Conservation (phyloP, 2,113 vertebrate species). For the Cettia cetti region DNA sequence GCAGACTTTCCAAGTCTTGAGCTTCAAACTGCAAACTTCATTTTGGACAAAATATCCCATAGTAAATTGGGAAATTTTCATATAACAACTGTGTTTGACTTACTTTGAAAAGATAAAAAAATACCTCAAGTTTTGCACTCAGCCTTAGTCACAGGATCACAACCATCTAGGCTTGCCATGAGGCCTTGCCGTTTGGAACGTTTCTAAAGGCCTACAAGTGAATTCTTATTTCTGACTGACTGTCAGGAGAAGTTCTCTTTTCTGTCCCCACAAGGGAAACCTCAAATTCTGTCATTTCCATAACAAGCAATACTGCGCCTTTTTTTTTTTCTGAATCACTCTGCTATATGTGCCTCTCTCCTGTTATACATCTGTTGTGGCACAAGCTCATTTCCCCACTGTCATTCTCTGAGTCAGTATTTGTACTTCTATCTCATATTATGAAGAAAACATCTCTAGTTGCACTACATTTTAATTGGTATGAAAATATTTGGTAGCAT, state of each 20-base stretch:
- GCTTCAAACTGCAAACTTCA: not conserved
- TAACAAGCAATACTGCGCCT: not conserved
- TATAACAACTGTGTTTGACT: not conserved
- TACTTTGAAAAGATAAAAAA: not conserved
- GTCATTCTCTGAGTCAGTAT: constrained; percentile 69
- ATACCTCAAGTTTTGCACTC: not conserved
- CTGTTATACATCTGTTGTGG: constrained; percentile 66
- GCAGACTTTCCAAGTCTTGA: not conserved
- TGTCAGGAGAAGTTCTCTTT: not conserved
- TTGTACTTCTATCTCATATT: constrained; percentile 66
- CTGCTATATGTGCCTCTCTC: constrained; percentile 52
- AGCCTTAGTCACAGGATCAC: not conserved
- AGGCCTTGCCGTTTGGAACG: not conserved
- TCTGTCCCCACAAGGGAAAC: constrained; percentile 5
- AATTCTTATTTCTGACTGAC: not conserved
- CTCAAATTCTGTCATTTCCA: constrained; percentile 3
- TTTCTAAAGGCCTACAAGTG: not conserved
- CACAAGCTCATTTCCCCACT: constrained; percentile 58
- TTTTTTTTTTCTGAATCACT: constrained; percentile 35
- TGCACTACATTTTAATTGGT: constrained; percentile 64
- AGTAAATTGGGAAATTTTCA: not conserved
- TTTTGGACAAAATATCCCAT: not conserved
- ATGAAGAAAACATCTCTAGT: constrained; percentile 67
- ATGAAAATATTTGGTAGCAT: constrained; percentile 69
- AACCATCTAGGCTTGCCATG: not conserved